A percentile compares a stretch with the other conserved stretches of the same genome.
These are phyloP conservation scores for Ecdyonurus torrentis DNA, from an alignment of 2,888 invertebrate species.

Conservation along the genomic window DNA sequence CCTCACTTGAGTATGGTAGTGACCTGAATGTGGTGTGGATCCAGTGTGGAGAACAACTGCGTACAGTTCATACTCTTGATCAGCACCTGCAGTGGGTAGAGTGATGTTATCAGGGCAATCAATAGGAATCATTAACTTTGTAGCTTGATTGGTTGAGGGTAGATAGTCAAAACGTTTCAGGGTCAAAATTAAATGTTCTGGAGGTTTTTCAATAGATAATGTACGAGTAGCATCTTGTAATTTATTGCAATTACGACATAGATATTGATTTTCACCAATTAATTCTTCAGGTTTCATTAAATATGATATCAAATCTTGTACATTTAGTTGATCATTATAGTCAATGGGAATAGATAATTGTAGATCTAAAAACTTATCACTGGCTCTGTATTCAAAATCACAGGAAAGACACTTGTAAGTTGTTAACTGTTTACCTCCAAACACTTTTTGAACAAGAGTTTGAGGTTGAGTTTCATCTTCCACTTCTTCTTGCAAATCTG, in stretches of 20 bases:
- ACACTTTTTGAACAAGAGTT: background rate
- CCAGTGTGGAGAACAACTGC: conserved; percentile 77
- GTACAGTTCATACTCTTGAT: conserved; percentile 45
- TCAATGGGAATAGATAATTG: background rate
- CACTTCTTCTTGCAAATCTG: conserved; percentile 15
- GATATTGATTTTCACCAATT: conserved; percentile 29
- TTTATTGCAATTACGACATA: conserved; percentile 56
- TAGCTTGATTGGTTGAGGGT: conserved; percentile 49
- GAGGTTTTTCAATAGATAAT: conserved; percentile 50
- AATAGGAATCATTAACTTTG: conserved; percentile 46
- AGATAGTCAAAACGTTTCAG: conserved; percentile 66
- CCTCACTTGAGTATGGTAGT: conserved; percentile 69
- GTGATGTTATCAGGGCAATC: background rate
- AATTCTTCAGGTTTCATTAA: background rate
- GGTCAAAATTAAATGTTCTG: conserved; percentile 61
- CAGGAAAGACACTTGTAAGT: background rate
- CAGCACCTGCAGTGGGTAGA: background rate
- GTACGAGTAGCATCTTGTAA: conserved; percentile 60
- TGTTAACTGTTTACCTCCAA: background rate
- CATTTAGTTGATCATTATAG: conserved; percentile 23
- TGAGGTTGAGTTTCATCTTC: background rate
- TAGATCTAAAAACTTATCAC: background rate
- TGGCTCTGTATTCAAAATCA: background rate
- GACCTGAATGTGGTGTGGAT: conserved; percentile 66
- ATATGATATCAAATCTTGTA: conserved; percentile 50